These are phyloP conservation scores for Ypsolopha scabrella DNA, from an alignment of 2,888 invertebrate species.

Conservation along the genomic window DNA sequence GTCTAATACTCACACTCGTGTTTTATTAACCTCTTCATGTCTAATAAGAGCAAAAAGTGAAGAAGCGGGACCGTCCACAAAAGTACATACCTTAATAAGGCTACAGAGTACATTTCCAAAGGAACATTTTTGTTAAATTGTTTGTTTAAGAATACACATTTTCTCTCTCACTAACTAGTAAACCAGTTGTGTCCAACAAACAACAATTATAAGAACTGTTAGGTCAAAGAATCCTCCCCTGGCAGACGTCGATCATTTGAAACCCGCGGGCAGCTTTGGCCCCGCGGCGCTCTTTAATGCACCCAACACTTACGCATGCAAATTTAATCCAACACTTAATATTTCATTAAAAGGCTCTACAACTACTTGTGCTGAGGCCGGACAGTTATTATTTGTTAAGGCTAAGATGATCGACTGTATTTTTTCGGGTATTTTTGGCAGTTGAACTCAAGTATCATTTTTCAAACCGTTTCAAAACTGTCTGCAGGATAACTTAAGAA, in stretches of 20 bases:
- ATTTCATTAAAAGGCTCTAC: constrained; percentile 17
- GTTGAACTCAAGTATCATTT: too few relatives aligned
- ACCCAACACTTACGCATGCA: constrained; percentile 14
- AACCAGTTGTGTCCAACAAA: too few relatives aligned
- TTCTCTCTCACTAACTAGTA: too few relatives aligned
- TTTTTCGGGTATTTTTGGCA: background rate
- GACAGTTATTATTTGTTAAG: constrained; percentile 7
- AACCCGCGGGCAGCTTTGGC: background rate
- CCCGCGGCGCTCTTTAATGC: constrained; percentile 3
- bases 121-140: too few relatives aligned
- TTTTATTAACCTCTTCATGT: too few relatives aligned
- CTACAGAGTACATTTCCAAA: too few relatives aligned
- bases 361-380: constrained; percentile 4
- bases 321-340: constrained; percentile 23
- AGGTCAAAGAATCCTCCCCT: background rate
- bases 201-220: background rate
- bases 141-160: too few relatives aligned
- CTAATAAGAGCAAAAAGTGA: too few relatives aligned
- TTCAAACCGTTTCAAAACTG: background rate
- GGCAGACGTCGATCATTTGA: background rate
- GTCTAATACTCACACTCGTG: too few relatives aligned
- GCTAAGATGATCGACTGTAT: background rate
- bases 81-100: too few relatives aligned
- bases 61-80: too few relatives aligned
- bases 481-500: background rate